Base-by-base conservation (phyloP, 2,888 invertebrate species). In the Lepidonotus clava region DNA sequence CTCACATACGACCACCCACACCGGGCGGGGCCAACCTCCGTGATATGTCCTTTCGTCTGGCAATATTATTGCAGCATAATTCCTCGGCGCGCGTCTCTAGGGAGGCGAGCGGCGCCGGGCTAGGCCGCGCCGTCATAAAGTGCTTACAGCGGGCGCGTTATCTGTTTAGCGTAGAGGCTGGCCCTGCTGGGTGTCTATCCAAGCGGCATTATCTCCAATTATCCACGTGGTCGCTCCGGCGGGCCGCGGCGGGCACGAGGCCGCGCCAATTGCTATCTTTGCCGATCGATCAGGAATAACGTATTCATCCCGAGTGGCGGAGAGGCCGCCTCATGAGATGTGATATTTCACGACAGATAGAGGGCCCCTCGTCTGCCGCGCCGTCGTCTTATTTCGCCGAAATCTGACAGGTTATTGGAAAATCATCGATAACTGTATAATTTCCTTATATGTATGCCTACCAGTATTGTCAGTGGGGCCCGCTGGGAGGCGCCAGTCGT, bases 161-260 rank as follows among this genome's bases (percentile, higher is more conserved):
- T 71, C 71, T 71, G 71, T 71, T 71, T 71, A 71, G 36, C 71
- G 38, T 38, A 18, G 36, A 18, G 71, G 28, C 1, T 32, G 28
- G 21, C 71, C 71, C 56, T 38, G 71, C 36, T 71, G 71, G 71
- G 36, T 71, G 71, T 71, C 71, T 71, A 71, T 71, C 71, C 71
- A n/a, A 71, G 71, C 71, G 71, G 71, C 71, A 71, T 71, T 71
- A 71, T 71, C 71, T 71, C 71, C 71, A 71, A 71, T 71, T 71
- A 36, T 71, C 71, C 38, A 38, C 71, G 36, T 38, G 36, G 71
- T 5, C 71, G 71, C 71, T 21, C n/a, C 36, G 14, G 36, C 71
- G 21, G 71, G 21, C 34, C 34, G 71, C 71, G 18, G 36, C 2
- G 36, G 14, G 21, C 34, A 11, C 71, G 71, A 21, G 36, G 71